Conservation (phyloP, 2,797 vertebrate species). For the Remorina albescens region DNA sequence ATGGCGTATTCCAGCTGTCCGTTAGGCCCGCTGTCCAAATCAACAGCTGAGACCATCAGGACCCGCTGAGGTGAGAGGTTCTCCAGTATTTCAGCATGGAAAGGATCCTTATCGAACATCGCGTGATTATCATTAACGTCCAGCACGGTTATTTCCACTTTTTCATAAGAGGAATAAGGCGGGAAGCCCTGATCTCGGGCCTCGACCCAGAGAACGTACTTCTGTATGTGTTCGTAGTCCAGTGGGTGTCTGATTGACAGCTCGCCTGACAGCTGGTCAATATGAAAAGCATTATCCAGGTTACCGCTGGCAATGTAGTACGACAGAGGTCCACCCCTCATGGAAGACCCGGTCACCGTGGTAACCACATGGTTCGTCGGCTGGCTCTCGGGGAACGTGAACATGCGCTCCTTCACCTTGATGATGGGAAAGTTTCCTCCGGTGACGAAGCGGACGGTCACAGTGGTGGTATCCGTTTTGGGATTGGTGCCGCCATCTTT, state of each 20-base stretch:
- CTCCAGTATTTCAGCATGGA: slow-evolving; percentile 91
- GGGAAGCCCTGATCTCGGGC: slow-evolving; percentile 96
- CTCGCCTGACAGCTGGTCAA: slow-evolving; percentile 95
- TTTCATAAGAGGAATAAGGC: slow-evolving; percentile 96
- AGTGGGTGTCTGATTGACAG: slow-evolving; percentile 88
- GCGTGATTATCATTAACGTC: slow-evolving; percentile 97
- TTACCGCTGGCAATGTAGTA: slow-evolving; percentile 98
- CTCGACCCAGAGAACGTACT: slow-evolving; percentile 95
- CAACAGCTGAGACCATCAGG: slow-evolving; percentile 88
- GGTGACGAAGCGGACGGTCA: slow-evolving; percentile 94
- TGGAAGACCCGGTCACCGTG: slow-evolving; percentile 88
- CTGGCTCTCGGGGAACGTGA: slow-evolving; percentile 95
- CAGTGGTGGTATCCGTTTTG: slow-evolving; percentile 93
- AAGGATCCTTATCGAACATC: slow-evolving; percentile 91
- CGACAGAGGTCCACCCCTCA: slow-evolving; percentile 91
- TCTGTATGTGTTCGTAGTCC: slow-evolving; percentile 94
- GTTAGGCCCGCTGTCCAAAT: slow-evolving; percentile 92
- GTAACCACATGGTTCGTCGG: slow-evolving; percentile 90
- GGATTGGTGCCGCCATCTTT: slow-evolving; percentile 90
- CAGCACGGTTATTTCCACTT: slow-evolving; percentile 90
- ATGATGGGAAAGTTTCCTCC: slow-evolving; percentile 92
- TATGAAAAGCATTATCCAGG: slow-evolving; percentile 91
- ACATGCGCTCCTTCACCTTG: slow-evolving; percentile 87
- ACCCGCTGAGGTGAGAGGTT: slow-evolving; percentile 92
- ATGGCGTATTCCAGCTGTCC: slow-evolving; percentile 94